Percentiles rank a stretch among this genome's conserved stretches.
Conservation (phyloP, 2,888 invertebrate species). For the Drosophila setosimentum region DNA sequence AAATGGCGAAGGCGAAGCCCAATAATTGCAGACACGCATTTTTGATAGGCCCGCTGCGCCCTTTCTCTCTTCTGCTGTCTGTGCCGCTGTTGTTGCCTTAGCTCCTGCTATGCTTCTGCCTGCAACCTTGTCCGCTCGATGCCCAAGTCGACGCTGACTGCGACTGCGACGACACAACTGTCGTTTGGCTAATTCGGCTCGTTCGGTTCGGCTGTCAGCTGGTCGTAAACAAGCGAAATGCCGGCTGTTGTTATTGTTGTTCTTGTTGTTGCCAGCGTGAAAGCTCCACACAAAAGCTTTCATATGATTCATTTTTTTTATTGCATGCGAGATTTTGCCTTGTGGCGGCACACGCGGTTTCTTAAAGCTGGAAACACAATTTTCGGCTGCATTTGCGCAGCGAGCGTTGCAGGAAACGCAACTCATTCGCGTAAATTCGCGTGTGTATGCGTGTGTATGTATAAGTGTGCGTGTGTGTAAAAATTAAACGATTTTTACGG, state of each 20-base stretch:
- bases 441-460: slow-evolving; percentile 4
- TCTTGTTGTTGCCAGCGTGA: slow-evolving; percentile 9
- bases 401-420: slow-evolving; percentile 75
- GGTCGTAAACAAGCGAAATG: slow-evolving; percentile 63
- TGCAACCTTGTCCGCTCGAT: slow-evolving; percentile 46
- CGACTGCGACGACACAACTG: slow-evolving; percentile 31
- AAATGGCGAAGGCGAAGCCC: slow-evolving; percentile 36
- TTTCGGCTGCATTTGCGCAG: slow-evolving; percentile 76
- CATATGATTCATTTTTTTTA: slow-evolving; percentile 1
- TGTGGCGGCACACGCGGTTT: slow-evolving; percentile 24
- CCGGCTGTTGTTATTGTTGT: slow-evolving; percentile 58
- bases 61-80: background rate
- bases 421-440: slow-evolving; percentile 56
- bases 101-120: slow-evolving; percentile 4
- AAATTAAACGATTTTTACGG: slow-evolving; percentile 47
- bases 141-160: slow-evolving; percentile 38
- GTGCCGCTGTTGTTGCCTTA: background rate
- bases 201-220: slow-evolving; percentile 45
- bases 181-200: slow-evolving; percentile 23
- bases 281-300: slow-evolving; percentile 53
- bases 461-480: slow-evolving; percentile 8
- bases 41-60: slow-evolving; percentile 28
- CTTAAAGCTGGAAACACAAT: slow-evolving; percentile 53
- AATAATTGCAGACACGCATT: slow-evolving; percentile 54
- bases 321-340: slow-evolving; percentile 52